Percentiles rank a stretch among this genome's conserved stretches.
Conservation (phyloP, 2,113 vertebrate genomes). For the Antechinus flavipes region DNA sequence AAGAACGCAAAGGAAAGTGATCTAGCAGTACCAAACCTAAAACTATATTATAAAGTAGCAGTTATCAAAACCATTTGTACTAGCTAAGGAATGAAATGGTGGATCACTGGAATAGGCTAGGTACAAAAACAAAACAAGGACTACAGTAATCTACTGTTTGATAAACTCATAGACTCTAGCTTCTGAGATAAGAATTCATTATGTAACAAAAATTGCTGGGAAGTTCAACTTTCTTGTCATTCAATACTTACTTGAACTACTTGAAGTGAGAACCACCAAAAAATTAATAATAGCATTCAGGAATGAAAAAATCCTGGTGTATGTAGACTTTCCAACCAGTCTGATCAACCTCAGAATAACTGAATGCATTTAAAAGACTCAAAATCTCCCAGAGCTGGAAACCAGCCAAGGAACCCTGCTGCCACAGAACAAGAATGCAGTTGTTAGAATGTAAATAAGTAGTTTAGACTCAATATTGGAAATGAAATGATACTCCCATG, state of each 20-base stretch:
- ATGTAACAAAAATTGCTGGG: too few relatives aligned
- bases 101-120: too few relatives aligned
- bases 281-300: background rate
- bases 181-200: too few relatives aligned
- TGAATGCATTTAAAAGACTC: background rate
- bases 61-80: too few relatives aligned
- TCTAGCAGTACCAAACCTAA: too few relatives aligned
- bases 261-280: background rate
- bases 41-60: too few relatives aligned
- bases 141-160: too few relatives aligned
- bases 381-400: background rate
- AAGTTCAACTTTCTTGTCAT: background rate
- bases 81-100: too few relatives aligned
- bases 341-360: background rate
- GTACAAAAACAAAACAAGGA: too few relatives aligned
- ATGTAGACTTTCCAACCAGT: background rate
- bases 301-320: background rate
- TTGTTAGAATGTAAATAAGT: background rate
- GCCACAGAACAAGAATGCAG: background rate
- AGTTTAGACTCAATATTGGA: background rate
- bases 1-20: too few relatives aligned
- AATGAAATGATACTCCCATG: background rate
- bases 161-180: too few relatives aligned
- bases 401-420: background rate
- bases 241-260: background rate